These are phyloP conservation scores for Parambassis ranga DNA, from an alignment of 2,797 vertebrate genomes.

Conservation along the genomic window DNA sequence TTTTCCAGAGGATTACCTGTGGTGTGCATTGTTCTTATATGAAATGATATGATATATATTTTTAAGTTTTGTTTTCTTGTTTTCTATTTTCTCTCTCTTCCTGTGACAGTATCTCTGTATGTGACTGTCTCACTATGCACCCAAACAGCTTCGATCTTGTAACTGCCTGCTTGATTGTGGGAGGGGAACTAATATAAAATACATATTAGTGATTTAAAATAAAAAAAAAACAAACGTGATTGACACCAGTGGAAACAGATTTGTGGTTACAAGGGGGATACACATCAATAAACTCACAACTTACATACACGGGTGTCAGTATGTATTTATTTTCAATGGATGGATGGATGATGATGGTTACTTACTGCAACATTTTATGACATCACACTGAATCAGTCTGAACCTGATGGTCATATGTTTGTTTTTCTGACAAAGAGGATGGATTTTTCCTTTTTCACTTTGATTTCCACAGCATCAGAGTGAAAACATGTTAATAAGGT, in stretches of 20 bases:
- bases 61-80: slow-evolving; percentile 78
- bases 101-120: slow-evolving; percentile 83
- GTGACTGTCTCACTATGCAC: slow-evolving; percentile 96
- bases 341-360: neutral
- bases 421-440: too few species aligned
- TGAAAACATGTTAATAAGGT: too few species aligned
- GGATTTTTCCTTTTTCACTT: too few species aligned
- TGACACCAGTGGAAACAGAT: slow-evolving; percentile 72
- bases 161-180: slow-evolving; percentile 88
- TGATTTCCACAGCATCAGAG: too few species aligned
- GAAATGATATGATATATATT: slow-evolving; percentile 81
- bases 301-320: slow-evolving; percentile 78
- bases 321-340: slow-evolving; percentile 9
- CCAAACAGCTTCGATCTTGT: slow-evolving; percentile 88
- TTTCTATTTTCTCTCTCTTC: slow-evolving; percentile 81
- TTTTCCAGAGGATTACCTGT: slow-evolving; percentile 89
- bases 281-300: slow-evolving; percentile 99
- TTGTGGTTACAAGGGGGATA: slow-evolving; percentile 82
- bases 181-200: slow-evolving; percentile 73
- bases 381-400: too few species aligned
- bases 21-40: slow-evolving; percentile 85
- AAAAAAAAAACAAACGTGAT: slow-evolving; percentile 42
- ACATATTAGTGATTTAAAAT: slow-evolving; percentile 72
- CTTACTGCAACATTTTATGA: too few species aligned
- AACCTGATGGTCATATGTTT: too few species aligned